Percentiles rank a stretch among this genome's conserved stretches.
phyloP scores from a whole-genome alignment of 1,140 invertebrate species.

The Bombus impatiens region DNA sequence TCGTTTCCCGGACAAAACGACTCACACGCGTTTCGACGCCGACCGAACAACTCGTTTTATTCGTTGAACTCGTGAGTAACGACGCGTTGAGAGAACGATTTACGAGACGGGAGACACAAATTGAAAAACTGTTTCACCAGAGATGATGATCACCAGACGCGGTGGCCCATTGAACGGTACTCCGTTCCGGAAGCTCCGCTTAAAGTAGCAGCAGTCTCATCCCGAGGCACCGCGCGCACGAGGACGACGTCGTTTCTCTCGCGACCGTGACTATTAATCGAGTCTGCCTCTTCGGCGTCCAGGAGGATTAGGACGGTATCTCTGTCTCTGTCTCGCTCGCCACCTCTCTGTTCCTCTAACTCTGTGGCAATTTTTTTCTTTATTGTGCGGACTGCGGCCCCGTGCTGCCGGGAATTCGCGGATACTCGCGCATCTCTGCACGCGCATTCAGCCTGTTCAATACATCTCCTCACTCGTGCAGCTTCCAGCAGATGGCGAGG shows the following conservation, averaged over 20 bases:
- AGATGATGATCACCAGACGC: conserved; percentile 13
- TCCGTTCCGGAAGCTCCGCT: conserved; percentile 39
- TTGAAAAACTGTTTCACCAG: conserved; percentile 7
- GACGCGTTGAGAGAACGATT: too few relatives aligned
- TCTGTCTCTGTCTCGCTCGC: conserved; percentile 33
- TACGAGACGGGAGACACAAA: not conserved
- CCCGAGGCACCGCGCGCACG: conserved; percentile 41
- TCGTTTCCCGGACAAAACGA: not conserved
- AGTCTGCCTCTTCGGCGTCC: conserved; percentile 68
- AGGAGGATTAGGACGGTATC: conserved; percentile 63
- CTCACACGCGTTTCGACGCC: too few relatives aligned
- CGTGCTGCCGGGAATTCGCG: conserved; percentile 78
- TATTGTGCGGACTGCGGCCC: conserved; percentile 79
- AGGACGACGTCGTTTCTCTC: conserved; percentile 65
- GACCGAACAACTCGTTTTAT: too few relatives aligned
- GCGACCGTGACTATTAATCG: conserved; percentile 68
- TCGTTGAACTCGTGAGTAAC: too few relatives aligned
- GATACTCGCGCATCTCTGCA: conserved; percentile 80
- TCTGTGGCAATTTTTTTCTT: conserved; percentile 73
- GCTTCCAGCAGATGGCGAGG: conserved; percentile 80
- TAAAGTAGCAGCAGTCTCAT: conserved; percentile 57
- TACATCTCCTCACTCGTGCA: conserved; percentile 78
- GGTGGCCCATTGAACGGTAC: conserved; percentile 52
- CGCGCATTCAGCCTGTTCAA: conserved; percentile 82
- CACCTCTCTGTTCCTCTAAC: conserved; percentile 55